Percentiles rank a stretch among this genome's conserved stretches.
Evolutionary conservation across 2,888 invertebrate genomes (phyloP).

Genomic region (Terebella lapidaria): DNA sequence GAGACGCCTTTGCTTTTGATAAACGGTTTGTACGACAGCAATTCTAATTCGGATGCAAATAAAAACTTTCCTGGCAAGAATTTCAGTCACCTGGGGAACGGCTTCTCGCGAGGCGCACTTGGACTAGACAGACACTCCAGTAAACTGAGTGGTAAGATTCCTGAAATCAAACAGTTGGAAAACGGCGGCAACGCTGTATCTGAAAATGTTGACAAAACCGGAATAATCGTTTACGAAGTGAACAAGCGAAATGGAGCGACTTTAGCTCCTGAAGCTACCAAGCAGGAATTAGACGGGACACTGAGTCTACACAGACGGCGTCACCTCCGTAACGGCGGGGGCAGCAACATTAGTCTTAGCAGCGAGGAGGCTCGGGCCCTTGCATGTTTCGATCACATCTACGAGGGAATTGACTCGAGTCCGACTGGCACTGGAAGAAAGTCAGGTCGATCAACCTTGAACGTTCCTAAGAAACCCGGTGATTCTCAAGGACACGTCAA

Average conservation of each 20-base stretch:
- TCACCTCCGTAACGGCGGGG: not conserved
- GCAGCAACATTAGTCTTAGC: constrained; percentile 3
- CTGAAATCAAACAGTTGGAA: not conserved
- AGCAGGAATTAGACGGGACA: not conserved
- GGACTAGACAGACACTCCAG: too few relatives aligned
- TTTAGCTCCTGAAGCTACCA: not conserved
- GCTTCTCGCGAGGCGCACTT: too few relatives aligned
- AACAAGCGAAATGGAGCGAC: too few relatives aligned
- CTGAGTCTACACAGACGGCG: not conserved
- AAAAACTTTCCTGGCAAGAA: too few relatives aligned
- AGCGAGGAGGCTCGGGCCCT: constrained; percentile 20
- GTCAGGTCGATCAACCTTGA: too few relatives aligned
- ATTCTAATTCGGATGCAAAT: too few relatives aligned
- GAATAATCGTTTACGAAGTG: too few relatives aligned
- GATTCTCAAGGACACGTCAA: too few relatives aligned
- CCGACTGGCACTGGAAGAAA: not conserved
- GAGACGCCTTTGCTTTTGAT: constrained; percentile 3
- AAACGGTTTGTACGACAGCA: not conserved
- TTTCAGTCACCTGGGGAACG: too few relatives aligned
- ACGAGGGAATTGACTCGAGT: constrained; percentile 4
- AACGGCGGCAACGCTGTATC: not conserved
- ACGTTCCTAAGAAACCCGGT: too few relatives aligned
- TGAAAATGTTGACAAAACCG: not conserved
- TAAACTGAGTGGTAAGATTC: too few relatives aligned
- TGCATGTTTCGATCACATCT: constrained; percentile 22